Percentiles rank a stretch among this genome's conserved stretches.
phyloP scores from a whole-genome alignment of 2,113 vertebrate species.

The Esox niger region DNA sequence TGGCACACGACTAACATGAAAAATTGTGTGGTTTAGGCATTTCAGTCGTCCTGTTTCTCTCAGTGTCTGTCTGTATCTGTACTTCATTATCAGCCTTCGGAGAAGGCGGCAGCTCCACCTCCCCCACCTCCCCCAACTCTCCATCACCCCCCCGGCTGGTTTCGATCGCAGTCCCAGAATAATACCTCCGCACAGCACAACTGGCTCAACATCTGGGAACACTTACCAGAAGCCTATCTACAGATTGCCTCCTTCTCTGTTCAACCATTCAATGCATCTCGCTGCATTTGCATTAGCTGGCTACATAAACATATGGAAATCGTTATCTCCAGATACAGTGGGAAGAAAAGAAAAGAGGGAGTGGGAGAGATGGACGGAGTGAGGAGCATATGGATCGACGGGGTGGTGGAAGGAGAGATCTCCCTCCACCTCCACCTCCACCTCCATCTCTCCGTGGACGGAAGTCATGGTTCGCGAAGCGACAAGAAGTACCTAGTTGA shows the following conservation, averaged over 20 bases:
- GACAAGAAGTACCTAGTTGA: slow-evolving; percentile 28
- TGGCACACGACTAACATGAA: no score
- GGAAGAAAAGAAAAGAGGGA: slow-evolving; percentile 15
- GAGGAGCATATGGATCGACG: background rate
- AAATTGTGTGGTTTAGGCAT: slow-evolving; percentile 26
- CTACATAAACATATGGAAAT: slow-evolving; percentile 66
- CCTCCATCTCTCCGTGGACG: no score
- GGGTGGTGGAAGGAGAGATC: background rate
- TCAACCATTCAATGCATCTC: slow-evolving; percentile 34
- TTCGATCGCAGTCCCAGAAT: slow-evolving; percentile 32
- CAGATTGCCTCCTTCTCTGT: slow-evolving; percentile 59
- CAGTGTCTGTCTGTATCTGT: slow-evolving; percentile 40
- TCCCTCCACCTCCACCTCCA: no score
- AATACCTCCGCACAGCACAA: slow-evolving; percentile 1
- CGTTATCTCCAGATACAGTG: slow-evolving; percentile 52
- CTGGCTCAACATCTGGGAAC: slow-evolving; percentile 67
- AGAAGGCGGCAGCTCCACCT: slow-evolving; percentile 8
- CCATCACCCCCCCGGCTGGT: slow-evolving; percentile 35
- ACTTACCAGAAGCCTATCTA: slow-evolving; percentile 74
- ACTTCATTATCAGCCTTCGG: slow-evolving; percentile 40
- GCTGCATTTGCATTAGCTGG: slow-evolving; percentile 39
- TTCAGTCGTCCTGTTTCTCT: slow-evolving; percentile 31
- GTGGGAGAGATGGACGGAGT: slow-evolving; percentile 13
- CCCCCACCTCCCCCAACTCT: slow-evolving; percentile 21
- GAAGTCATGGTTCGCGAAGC: background rate